These are phyloP conservation scores for Lordiphosa fenestrarum DNA, from an alignment of 2,888 invertebrate species.

Conservation along the genomic window DNA sequence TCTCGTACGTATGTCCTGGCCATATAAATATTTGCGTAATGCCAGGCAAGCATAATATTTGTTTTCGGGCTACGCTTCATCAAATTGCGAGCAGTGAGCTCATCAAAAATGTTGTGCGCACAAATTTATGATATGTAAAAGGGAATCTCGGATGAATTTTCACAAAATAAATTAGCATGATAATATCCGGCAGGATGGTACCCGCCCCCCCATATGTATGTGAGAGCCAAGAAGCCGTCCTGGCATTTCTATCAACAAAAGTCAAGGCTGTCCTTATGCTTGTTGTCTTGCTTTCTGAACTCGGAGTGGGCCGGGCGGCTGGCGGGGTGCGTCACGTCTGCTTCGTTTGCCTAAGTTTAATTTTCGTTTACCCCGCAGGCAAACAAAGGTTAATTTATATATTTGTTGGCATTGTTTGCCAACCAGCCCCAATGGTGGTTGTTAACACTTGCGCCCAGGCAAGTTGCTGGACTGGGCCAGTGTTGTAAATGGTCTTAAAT, in stretches of 20 bases:
- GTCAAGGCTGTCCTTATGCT: conserved; percentile 7
- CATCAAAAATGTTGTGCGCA: conserved; percentile 53
- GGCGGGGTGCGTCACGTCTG: conserved; percentile 20
- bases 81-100: conserved; percentile 62
- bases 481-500: conserved; percentile 75
- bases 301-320: no score
- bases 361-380: conserved; percentile 41
- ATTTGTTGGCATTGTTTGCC: conserved; percentile 56
- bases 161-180: conserved; percentile 63
- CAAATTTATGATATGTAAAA: conserved; percentile 52
- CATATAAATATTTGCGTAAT: conserved; percentile 27
- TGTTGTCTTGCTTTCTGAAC: conserved; percentile 1
- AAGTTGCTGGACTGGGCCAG: conserved; percentile 18
- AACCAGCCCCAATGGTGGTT: conserved; percentile 26
- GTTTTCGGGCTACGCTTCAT: conserved; percentile 31
- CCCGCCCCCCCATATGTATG: conserved; percentile 5
- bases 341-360: conserved; percentile 52
- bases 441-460: conserved; percentile 43
- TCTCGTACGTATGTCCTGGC: conserved; percentile 22
- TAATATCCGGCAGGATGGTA: conserved; percentile 27
- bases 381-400: conserved; percentile 71
- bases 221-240: background rate
- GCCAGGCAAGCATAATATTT: conserved; percentile 61
- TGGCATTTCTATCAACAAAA: conserved; percentile 7
- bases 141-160: conserved; percentile 60